Percentiles rank a stretch among this genome's conserved stretches.
These are phyloP conservation scores for Morelia viridis DNA, from an alignment of 2,797 vertebrate genomes.

Conservation along the genomic window DNA sequence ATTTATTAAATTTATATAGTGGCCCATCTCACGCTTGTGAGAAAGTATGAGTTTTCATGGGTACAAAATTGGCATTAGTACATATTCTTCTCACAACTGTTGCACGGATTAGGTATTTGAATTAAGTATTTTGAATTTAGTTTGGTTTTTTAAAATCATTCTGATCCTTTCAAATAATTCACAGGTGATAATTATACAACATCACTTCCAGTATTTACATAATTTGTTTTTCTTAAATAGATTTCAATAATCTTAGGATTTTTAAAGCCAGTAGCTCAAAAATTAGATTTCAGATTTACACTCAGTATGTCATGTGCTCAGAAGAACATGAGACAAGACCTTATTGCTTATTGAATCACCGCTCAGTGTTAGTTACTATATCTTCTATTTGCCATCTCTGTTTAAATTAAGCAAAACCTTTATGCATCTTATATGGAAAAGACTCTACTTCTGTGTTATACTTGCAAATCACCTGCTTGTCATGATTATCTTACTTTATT, in stretches of 20 bases:
- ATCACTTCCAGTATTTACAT: conserved; percentile 22
- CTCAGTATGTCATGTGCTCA: conserved; percentile 28
- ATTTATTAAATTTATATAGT: no score
- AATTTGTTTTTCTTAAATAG: conserved; percentile 28
- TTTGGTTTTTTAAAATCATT: neutral
- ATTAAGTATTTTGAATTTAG: conserved; percentile 3
- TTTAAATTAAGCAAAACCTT: conserved; percentile 43
- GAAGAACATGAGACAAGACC: conserved; percentile 30
- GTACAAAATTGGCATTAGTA: neutral
- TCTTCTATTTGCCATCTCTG: conserved; percentile 31
- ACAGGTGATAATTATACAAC: conserved; percentile 24
- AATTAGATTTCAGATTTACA: conserved; percentile 30
- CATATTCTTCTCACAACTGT: neutral
- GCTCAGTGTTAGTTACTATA: conserved; percentile 30
- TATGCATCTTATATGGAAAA: conserved; percentile 44
- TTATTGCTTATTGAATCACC: conserved; percentile 35
- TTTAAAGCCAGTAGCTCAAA: conserved; percentile 16
- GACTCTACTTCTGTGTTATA: conserved; percentile 33
- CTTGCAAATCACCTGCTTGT: conserved; percentile 46
- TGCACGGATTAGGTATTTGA: neutral
- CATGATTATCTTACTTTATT: neutral
- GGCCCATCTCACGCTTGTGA: neutral
- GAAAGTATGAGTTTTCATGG: neutral
- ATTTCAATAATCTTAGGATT: neutral
- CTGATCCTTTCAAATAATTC: conserved; percentile 36